Evolutionary conservation across 1,140 invertebrate genomes (phyloP), one percentile per base, ranked within the genome.

Genomic region (Lerema accius): DNA sequence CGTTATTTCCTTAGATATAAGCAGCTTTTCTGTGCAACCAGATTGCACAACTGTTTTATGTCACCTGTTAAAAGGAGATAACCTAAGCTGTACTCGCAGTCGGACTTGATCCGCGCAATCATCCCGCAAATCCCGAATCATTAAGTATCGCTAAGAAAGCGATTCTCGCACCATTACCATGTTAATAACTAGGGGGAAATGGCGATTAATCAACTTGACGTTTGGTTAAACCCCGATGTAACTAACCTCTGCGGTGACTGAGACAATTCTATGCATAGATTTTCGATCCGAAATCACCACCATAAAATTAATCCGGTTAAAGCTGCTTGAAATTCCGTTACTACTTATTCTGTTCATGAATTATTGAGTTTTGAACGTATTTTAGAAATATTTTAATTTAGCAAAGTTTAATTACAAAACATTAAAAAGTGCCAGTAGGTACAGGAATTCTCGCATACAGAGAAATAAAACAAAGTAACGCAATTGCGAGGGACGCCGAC

Each of bases 101-200:
- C 55, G 62, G 63, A 73, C 64, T n/a, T 64, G 71, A 80, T 82
- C 78, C 73, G 76, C 80, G 71, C 82, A 86, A 84, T 89, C 86
- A 87, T 84, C 74, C 87, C 80, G 65, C 83, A 90, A 90, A 89
- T 87, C 86, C 84, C 68, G 72, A 76, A 86, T 84, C 86, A 90
- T 89, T 90, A 90, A 90, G 86, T 88, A 85, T 85, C 77, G 87
- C 84, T 89, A 90, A 89, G 87, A 90, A 89, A 90, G 80, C 84
- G 83, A 85, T 89, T 82, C 83, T 80, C 77, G 78, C 76, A 77
- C 80, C 84, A 89, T 89, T 89, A 85, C 87, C 84, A 90, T 89
- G 86, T 89, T 90, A 89, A 90, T 90, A 89, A 87, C 78, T 69
- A 82, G 65, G 84, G 86, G 87, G 83, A 88, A 73, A 71, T 48